Evolutionary conservation across 1,140 invertebrate genomes (phyloP).

Genomic region (Mizuhopecten yessoensis): DNA sequence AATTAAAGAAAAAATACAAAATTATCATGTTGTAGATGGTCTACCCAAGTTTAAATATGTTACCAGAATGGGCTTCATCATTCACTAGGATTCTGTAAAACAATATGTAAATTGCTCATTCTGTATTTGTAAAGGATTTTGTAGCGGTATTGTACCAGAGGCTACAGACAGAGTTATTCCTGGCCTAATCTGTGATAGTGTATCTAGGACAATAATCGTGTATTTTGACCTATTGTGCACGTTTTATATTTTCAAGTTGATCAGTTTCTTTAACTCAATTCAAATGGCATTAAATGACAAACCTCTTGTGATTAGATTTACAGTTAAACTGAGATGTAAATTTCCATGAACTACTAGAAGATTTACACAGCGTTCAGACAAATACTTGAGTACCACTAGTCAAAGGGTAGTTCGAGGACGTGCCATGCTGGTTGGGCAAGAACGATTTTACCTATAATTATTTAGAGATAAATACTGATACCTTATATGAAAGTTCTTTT

Average conservation of each 20-base stretch:
- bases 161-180: neutral
- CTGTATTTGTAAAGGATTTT: too few relatives aligned
- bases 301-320: neutral
- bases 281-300: constrained; percentile 20
- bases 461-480: constrained; percentile 36
- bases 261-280: neutral
- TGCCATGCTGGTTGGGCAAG: neutral
- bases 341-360: neutral
- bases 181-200: neutral
- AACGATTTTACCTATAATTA: neutral
- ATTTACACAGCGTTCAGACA: neutral
- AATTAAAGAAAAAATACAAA: too few relatives aligned
- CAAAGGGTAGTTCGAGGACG: neutral
- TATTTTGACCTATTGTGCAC: neutral
- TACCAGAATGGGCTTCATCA: too few relatives aligned
- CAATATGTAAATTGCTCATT: too few relatives aligned
- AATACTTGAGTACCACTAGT: neutral
- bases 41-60: too few relatives aligned
- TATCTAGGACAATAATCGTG: neutral
- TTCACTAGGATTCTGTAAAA: too few relatives aligned
- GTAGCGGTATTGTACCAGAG: neutral
- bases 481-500: constrained; percentile 47
- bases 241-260: neutral
- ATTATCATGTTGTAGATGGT: too few relatives aligned
- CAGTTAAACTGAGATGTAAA: neutral